Conservation (phyloP, 2,888 invertebrate genomes). For the Tiliacea aurago region DNA sequence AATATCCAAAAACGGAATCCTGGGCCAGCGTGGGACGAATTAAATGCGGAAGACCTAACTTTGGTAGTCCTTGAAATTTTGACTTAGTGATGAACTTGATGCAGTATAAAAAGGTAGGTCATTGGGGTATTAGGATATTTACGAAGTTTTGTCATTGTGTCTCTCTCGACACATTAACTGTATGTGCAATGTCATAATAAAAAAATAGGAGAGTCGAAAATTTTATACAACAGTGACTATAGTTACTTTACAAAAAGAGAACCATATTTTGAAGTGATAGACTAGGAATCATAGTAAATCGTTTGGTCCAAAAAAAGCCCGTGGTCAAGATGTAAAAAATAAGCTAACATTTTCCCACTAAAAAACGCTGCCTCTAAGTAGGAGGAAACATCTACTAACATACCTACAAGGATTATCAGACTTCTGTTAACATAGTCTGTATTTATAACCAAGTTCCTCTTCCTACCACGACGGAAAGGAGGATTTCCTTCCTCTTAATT, state of each 20-base stretch:
- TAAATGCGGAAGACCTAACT: conserved; percentile 15
- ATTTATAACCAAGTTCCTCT: conserved; percentile 29
- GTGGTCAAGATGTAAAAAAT: too few relatives aligned
- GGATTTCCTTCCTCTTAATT: conserved; percentile 40
- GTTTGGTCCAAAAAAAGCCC: neutral
- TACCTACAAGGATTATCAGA: neutral
- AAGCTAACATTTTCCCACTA: too few relatives aligned
- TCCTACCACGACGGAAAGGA: conserved; percentile 16
- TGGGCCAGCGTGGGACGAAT: conserved; percentile 12
- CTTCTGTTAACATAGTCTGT: conserved; percentile 7
- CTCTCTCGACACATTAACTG: neutral
- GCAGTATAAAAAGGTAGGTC: neutral
- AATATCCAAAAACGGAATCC: conserved; percentile 29
- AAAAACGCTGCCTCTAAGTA: neutral
- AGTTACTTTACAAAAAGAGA: neutral
- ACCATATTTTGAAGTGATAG: neutral
- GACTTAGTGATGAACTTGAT: neutral
- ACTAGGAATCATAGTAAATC: neutral
- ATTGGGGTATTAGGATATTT: neutral
- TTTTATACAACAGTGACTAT: neutral
- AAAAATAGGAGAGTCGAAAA: neutral
- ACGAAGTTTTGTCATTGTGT: neutral
- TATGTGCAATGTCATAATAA: neutral
- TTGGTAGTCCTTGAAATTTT: conserved; percentile 20
- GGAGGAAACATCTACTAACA: conserved; percentile 11